These are phyloP conservation scores for Hipparchia semele DNA, from an alignment of 2,888 invertebrate genomes.

Conservation along the genomic window DNA sequence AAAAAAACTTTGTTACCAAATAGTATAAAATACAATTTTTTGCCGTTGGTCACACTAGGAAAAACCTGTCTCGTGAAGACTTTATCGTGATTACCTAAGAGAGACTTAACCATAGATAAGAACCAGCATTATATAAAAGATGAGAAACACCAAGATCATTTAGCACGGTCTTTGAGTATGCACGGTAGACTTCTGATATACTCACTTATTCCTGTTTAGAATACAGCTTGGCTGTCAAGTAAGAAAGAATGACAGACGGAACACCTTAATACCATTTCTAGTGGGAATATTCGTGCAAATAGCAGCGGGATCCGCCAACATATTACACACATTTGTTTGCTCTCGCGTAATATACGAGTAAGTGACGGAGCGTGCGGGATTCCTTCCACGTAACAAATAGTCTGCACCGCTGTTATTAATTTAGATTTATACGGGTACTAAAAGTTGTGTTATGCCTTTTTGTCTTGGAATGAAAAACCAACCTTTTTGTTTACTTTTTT, in stretches of 20 bases:
- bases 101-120: too few relatives aligned
- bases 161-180: too few relatives aligned
- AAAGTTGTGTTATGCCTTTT: background rate
- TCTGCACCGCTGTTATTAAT: conserved; percentile 24
- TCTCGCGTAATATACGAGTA: conserved; percentile 35
- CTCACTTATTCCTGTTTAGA: background rate
- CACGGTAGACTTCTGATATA: too few relatives aligned
- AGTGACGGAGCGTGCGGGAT: conserved; percentile 32
- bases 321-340: conserved; percentile 37
- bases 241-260: background rate
- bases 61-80: too few relatives aligned
- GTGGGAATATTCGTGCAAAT: conserved; percentile 4
- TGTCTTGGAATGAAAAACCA: background rate
- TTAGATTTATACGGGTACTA: conserved; percentile 14
- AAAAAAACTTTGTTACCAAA: too few relatives aligned
- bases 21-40: too few relatives aligned
- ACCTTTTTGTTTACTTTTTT: background rate
- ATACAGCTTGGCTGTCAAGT: background rate
- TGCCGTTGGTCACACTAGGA: too few relatives aligned
- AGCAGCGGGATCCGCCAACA: conserved; percentile 21
- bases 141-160: too few relatives aligned
- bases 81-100: too few relatives aligned
- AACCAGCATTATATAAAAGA: too few relatives aligned
- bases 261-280: background rate
- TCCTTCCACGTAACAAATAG: conserved; percentile 31